phyloP scores from a whole-genome alignment of 2,888 invertebrate genomes.

The Drosophila nigritarsus region DNA sequence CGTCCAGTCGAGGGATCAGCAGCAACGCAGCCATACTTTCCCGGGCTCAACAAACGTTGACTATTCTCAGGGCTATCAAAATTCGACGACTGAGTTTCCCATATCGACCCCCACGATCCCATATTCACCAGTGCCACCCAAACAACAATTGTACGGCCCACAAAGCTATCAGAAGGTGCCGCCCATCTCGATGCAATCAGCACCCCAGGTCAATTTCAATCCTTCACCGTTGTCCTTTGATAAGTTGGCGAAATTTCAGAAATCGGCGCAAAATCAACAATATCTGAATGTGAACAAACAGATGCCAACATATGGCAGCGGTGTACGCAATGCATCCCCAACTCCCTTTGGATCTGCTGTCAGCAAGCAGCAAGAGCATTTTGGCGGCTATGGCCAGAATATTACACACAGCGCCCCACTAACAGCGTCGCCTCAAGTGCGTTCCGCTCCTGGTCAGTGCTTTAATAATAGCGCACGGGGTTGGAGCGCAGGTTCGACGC shows the following conservation, averaged over 20 bases:
- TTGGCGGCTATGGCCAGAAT: conserved; percentile 17
- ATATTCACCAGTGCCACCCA: conserved; percentile 43
- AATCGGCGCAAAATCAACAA: conserved; percentile 26
- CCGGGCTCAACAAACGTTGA: conserved; percentile 5
- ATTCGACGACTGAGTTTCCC: conserved; percentile 30
- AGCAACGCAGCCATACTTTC: not conserved
- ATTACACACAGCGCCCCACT: not conserved
- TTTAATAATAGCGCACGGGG: conserved; percentile 94
- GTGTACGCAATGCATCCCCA: conserved; percentile 78
- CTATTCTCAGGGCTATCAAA: not conserved
- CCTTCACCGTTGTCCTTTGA: conserved; percentile 83
- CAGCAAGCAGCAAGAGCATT: conserved; percentile 11
- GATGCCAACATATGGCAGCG: conserved; percentile 4
- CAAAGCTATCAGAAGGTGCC: conserved; percentile 69
- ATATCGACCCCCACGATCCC: conserved; percentile 16
- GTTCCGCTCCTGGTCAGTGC: conserved; percentile 85
- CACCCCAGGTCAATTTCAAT: conserved; percentile 75
- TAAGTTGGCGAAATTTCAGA: conserved; percentile 83
- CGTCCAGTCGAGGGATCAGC: conserved; percentile 18
- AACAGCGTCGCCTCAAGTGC: conserved; percentile 11
- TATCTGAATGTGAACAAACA: conserved; percentile 30
- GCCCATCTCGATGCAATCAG: conserved; percentile 43
- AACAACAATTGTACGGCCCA: conserved; percentile 63
- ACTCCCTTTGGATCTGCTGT: conserved; percentile 59
- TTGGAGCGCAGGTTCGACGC: conserved; percentile 86